A percentile compares a stretch with the other conserved stretches of the same genome.
phyloP scores from a whole-genome alignment of 2,797 vertebrate genomes.

The Lates japonicus region DNA sequence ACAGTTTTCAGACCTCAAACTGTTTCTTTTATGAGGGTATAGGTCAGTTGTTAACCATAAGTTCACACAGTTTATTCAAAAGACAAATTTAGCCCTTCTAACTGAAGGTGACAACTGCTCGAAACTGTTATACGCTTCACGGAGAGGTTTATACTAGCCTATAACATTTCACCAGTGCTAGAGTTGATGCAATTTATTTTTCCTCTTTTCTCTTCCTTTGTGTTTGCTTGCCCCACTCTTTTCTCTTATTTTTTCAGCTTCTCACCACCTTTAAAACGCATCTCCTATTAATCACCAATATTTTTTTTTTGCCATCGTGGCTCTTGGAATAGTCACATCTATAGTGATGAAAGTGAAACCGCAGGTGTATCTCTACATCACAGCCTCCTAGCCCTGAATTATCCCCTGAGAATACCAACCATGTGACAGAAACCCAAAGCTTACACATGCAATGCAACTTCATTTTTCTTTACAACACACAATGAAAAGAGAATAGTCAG shows the following conservation, averaged over 20 bases:
- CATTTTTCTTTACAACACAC: neutral
- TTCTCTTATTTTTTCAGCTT: neutral
- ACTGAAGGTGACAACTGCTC: no score
- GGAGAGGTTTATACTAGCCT: neutral
- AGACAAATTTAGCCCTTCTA: no score
- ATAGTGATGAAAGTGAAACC: constrained; percentile 1
- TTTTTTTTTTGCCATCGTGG: neutral
- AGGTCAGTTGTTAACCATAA: neutral
- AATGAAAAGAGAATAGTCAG: constrained; percentile 16
- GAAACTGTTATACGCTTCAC: neutral
- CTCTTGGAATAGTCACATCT: no score
- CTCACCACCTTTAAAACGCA: neutral
- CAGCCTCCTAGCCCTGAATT: constrained; percentile 5
- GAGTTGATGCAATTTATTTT: neutral
- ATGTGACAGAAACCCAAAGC: constrained; percentile 37
- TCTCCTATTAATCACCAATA: neutral
- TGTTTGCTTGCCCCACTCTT: neutral
- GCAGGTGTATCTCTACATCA: constrained; percentile 23
- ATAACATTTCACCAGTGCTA: neutral
- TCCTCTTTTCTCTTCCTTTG: neutral
- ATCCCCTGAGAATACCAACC: constrained; percentile 17
- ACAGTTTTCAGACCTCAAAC: neutral
- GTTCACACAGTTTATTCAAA: neutral
- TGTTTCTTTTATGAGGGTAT: neutral
- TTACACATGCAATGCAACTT: constrained; percentile 6